These are phyloP conservation scores for Oligia latruncula DNA, from an alignment of 2,888 invertebrate genomes.

Conservation along the genomic window DNA sequence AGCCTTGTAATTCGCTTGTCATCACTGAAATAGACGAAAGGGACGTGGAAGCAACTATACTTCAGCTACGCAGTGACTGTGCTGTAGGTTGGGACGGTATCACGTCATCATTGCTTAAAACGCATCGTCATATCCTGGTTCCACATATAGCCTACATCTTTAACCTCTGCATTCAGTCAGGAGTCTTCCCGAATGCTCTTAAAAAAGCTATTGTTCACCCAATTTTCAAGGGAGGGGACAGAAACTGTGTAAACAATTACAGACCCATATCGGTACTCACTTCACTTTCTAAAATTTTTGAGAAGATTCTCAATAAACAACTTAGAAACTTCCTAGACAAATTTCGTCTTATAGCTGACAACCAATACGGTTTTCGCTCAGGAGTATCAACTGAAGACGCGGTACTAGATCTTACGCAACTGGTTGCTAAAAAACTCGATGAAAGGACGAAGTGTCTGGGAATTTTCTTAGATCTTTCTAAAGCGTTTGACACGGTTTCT, in stretches of 20 bases:
- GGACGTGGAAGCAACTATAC: neutral
- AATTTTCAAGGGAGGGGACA: too few species aligned
- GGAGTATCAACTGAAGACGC: too few species aligned
- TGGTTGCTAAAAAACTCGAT: neutral
- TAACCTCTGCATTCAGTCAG: slow-evolving; percentile 1
- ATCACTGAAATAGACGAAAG: neutral
- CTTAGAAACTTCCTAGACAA: too few species aligned
- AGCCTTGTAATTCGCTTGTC: neutral
- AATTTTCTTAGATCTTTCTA: neutral
- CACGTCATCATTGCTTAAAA: neutral
- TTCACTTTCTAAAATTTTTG: too few species aligned
- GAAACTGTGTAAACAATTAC: too few species aligned
- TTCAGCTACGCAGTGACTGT: neutral
- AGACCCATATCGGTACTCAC: too few species aligned
- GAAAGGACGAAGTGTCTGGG: neutral
- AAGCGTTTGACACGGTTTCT: neutral
- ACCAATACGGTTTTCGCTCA: too few species aligned
- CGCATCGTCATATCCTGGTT: neutral
- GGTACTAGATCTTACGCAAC: neutral
- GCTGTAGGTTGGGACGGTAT: neutral
- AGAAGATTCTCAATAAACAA: neutral
- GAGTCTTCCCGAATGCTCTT: neutral
- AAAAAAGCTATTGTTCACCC: too few species aligned
- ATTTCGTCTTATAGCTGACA: neutral
- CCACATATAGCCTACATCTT: neutral